phyloP scores from a whole-genome alignment of 2,888 invertebrate genomes.

The Cerastis leucographa region DNA sequence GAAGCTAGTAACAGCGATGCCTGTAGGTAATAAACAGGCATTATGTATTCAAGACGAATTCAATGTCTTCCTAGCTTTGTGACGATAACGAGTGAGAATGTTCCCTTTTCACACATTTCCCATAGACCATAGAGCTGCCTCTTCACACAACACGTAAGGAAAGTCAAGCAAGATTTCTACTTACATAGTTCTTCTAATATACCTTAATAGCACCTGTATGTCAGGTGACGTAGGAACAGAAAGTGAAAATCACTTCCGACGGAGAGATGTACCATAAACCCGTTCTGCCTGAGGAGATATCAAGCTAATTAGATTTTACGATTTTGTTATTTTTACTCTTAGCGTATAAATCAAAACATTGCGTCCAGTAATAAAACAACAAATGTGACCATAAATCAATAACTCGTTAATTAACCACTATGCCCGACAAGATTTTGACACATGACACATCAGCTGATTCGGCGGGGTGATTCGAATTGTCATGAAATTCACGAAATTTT shows the following conservation, averaged over 20 bases:
- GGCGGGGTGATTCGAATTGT: no score
- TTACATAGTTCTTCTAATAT: conserved; percentile 41
- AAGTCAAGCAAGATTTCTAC: conserved; percentile 53
- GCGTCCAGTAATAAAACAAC: conserved; percentile 38
- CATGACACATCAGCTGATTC: no score
- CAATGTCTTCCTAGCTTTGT: conserved; percentile 38
- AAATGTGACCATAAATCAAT: conserved; percentile 56
- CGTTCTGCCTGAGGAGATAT: conserved; percentile 39
- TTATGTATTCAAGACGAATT: conserved; percentile 2
- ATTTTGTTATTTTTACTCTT: conserved; percentile 25
- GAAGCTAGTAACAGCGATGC: neutral
- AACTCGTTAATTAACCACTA: conserved; percentile 48
- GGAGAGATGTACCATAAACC: conserved; percentile 48
- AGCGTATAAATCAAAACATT: conserved; percentile 48
- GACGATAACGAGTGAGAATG: conserved; percentile 30
- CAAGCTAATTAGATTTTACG: conserved; percentile 56
- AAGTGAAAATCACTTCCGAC: conserved; percentile 66
- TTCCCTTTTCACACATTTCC: conserved; percentile 50
- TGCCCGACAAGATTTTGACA: no score
- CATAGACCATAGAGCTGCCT: conserved; percentile 41
- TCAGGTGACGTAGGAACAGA: conserved; percentile 58
- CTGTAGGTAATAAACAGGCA: neutral
- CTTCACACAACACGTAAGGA: conserved; percentile 40
- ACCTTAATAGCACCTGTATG: conserved; percentile 57
- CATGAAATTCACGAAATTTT: no score